These are phyloP conservation scores for Amphiprion clarkii DNA, from an alignment of 2,797 vertebrate genomes.

Conservation along the genomic window DNA sequence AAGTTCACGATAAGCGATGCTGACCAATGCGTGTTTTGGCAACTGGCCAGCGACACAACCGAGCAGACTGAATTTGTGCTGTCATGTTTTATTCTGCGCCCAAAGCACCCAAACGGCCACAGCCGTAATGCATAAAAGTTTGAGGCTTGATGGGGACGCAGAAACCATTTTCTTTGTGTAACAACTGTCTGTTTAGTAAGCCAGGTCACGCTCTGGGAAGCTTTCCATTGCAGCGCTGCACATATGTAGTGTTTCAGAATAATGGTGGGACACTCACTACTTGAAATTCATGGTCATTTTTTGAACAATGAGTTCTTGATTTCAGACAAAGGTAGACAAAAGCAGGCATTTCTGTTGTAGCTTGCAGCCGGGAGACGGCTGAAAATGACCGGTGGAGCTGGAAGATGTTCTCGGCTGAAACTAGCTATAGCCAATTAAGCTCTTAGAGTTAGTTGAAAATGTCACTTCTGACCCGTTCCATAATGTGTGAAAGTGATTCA, in stretches of 20 bases:
- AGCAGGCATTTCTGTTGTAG: not conserved
- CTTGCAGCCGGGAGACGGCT: not conserved
- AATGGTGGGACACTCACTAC: too few species aligned
- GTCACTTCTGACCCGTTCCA: not conserved
- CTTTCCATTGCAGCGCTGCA: too few species aligned
- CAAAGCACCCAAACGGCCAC: not conserved
- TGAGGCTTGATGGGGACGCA: constrained; percentile 7
- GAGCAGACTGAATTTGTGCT: constrained; percentile 32
- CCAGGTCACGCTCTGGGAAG: too few species aligned
- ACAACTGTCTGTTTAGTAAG: not conserved
- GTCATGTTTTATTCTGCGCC: constrained; percentile 14
- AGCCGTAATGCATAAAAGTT: constrained; percentile 8
- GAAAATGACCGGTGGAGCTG: not conserved
- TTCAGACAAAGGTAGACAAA: not conserved
- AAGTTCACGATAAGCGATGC: constrained; percentile 14
- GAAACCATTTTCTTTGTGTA: too few species aligned
- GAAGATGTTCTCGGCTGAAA: not conserved
- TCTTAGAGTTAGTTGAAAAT: not conserved
- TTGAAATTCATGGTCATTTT: too few species aligned
- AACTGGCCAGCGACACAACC: constrained; percentile 17
- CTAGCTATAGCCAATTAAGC: not conserved
- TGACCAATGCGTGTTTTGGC: constrained; percentile 22
- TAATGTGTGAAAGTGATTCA: not conserved
- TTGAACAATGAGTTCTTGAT: not conserved
- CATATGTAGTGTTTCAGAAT: too few species aligned